Evolutionary conservation across 1,140 invertebrate species (phyloP).

Genomic region (Protaetia brevitarsis): DNA sequence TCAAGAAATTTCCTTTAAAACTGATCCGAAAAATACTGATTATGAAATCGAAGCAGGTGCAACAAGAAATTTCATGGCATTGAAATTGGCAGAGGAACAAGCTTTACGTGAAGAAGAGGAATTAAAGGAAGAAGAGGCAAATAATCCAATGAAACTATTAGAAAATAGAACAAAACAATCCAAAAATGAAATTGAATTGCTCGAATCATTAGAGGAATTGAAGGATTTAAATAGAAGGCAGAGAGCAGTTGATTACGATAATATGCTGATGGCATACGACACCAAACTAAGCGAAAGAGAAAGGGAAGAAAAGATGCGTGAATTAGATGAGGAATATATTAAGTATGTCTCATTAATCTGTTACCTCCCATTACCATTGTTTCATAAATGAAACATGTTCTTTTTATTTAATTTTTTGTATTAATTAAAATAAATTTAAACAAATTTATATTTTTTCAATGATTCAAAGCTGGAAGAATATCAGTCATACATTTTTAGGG

Average conservation of each 20-base stretch:
- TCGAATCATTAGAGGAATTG: constrained; percentile 96
- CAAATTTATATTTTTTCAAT: not conserved
- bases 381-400: too few relatives aligned
- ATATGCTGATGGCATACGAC: constrained; percentile 77
- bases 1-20: constrained; percentile 98
- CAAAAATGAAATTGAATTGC: constrained; percentile 90
- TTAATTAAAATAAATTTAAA: too few relatives aligned
- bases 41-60: constrained; percentile 99
- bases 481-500: too few relatives aligned
- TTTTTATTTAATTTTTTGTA: not conserved
- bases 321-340: constrained; percentile 82
- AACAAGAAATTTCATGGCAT: constrained; percentile 96
- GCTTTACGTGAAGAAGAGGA: constrained; percentile 90
- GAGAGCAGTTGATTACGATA: constrained; percentile 82
- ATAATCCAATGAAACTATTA: constrained; percentile 95
- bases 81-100: constrained; percentile 95
- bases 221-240: constrained; percentile 92
- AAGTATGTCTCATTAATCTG: too few relatives aligned
- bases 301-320: constrained; percentile 68
- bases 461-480: not conserved
- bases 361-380: too few relatives aligned
- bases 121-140: constrained; percentile 93
- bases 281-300: constrained; percentile 59
- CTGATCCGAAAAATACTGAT: constrained; percentile 95
- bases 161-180: constrained; percentile 97